Evolutionary conservation across 2,113 vertebrate genomes (phyloP).

Genomic region (Passer montanus): DNA sequence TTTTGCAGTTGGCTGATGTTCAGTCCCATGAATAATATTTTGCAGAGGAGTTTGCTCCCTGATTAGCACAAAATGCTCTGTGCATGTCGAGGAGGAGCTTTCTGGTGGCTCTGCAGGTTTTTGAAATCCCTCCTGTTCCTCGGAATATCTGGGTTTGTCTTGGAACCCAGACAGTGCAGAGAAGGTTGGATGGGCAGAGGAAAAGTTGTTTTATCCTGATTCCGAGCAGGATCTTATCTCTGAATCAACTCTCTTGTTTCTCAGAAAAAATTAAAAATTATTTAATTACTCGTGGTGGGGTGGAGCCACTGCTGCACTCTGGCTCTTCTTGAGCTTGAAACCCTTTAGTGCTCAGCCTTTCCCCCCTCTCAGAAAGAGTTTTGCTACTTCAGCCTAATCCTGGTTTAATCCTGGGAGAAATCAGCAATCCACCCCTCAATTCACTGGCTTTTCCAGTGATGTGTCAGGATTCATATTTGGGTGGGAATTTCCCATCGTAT

Average conservation of each 20-base stretch:
- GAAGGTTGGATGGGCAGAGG: background rate
- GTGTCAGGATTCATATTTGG: background rate
- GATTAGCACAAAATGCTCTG: slow-evolving; percentile 2
- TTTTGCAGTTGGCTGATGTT: slow-evolving; percentile 5
- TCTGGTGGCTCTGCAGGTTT: background rate
- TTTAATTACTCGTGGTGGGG: slow-evolving; percentile 20
- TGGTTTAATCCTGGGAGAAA: background rate
- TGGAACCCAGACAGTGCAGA: slow-evolving; percentile 23
- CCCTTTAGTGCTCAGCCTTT: background rate
- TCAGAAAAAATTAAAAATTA: background rate
- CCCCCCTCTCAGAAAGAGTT: fast-evolving
- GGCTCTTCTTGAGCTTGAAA: background rate
- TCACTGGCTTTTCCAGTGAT: background rate
- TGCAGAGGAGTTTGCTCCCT: slow-evolving; percentile 10
- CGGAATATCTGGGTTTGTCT: slow-evolving; percentile 49
- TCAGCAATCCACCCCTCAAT: background rate
- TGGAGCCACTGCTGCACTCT: background rate
- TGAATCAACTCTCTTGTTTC: background rate
- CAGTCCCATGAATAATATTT: slow-evolving; percentile 43
- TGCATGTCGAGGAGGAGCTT: background rate
- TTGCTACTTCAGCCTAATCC: background rate
- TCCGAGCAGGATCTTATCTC: background rate
- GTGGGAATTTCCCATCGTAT: background rate
- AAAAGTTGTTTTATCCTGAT: background rate
- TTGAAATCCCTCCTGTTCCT: background rate